Conservation (phyloP, 2,888 invertebrate genomes). For the Sarcophaga subvicina region DNA sequence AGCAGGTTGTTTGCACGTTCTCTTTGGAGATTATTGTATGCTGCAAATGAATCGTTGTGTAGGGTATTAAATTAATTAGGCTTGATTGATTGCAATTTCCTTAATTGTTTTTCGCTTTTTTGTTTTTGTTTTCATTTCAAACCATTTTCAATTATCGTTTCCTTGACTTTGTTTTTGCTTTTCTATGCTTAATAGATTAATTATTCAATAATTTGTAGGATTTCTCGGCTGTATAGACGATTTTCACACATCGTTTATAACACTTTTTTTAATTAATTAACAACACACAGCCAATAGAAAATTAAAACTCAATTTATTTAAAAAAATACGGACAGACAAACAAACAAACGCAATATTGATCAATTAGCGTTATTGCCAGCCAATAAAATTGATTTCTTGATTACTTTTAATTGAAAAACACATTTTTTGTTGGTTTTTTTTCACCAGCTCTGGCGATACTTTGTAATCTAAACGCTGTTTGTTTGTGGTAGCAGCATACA, state of each 20-base stretch:
- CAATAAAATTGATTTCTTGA: conserved; percentile 40
- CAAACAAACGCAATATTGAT: conserved; percentile 30
- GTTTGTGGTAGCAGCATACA: no score
- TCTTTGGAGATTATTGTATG: no score
- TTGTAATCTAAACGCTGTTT: background rate
- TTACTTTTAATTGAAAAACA: conserved; percentile 23
- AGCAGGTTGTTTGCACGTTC: no score
- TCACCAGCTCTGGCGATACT: background rate
- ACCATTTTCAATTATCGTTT: conserved; percentile 10
- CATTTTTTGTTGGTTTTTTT: background rate
- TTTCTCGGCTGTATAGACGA: conserved; percentile 6
- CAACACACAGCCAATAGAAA: conserved; percentile 18
- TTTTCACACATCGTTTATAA: conserved; percentile 50
- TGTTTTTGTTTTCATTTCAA: background rate
- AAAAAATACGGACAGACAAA: no score
- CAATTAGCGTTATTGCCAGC: conserved; percentile 48
- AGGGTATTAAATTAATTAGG: no score
- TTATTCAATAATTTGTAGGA: background rate
- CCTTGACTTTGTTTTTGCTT: background rate
- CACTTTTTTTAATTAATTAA: conserved; percentile 35
- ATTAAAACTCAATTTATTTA: conserved; percentile 6
- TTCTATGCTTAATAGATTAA: background rate
- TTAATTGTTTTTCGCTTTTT: background rate
- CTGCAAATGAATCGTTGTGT: no score
- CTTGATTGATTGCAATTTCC: background rate